Evolutionary conservation across 2,888 invertebrate genomes (phyloP).

Genomic region (Venusia cambrica): DNA sequence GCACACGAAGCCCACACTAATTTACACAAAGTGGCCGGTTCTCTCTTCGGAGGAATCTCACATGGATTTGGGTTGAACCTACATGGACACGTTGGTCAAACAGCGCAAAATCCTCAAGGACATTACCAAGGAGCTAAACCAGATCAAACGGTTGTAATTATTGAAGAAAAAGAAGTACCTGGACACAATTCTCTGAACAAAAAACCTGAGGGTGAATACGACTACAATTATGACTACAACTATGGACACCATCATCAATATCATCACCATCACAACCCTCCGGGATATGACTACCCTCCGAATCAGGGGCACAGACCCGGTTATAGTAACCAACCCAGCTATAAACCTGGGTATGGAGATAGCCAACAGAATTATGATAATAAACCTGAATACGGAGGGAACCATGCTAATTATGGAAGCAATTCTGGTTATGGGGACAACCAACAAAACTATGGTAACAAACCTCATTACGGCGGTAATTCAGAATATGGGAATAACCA

Average conservation of each 20-base stretch:
- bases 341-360: slow-evolving; percentile 15
- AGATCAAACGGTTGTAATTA: slow-evolving; percentile 40
- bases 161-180: slow-evolving; percentile 36
- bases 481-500: slow-evolving; percentile 18
- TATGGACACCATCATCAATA: slow-evolving; percentile 31
- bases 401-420: slow-evolving; percentile 14
- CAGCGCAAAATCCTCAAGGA: slow-evolving; percentile 17
- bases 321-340: slow-evolving; percentile 4
- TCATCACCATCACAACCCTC: slow-evolving; percentile 21
- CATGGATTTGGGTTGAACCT: slow-evolving; percentile 40
- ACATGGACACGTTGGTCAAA: slow-evolving; percentile 32
- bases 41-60: slow-evolving; percentile 45
- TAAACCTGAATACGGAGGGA: slow-evolving; percentile 6
- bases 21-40: slow-evolving; percentile 45
- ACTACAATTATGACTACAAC: slow-evolving; percentile 24
- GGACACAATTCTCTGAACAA: slow-evolving; percentile 19
- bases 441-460: slow-evolving; percentile 8
- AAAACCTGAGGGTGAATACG: slow-evolving; percentile 16
- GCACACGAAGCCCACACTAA: slow-evolving; percentile 39
- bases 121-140: slow-evolving; percentile 28
- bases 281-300: slow-evolving; percentile 1
- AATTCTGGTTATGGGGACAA: slow-evolving; percentile 17
- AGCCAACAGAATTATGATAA: slow-evolving; percentile 6
- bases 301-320: slow-evolving; percentile 6
- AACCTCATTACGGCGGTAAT: too few species aligned